Conservation (phyloP, 2,888 invertebrate genomes). For the Ophraella communa region DNA sequence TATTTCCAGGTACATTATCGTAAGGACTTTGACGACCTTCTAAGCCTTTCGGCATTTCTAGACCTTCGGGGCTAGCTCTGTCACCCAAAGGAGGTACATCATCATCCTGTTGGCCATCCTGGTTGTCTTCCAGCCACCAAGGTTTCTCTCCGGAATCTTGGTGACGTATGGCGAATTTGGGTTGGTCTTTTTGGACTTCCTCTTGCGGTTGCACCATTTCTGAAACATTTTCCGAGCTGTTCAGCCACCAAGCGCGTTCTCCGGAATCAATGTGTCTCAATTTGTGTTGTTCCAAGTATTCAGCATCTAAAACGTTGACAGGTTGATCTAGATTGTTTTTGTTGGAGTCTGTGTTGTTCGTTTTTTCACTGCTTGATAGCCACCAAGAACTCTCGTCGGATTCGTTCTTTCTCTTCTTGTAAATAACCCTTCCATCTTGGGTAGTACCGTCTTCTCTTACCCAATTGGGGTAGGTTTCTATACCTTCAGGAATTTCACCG, state of each 20-base stretch:
- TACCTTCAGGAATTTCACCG: slow-evolving; percentile 71
- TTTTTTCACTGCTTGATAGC: slow-evolving; percentile 45
- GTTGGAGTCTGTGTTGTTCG: slow-evolving; percentile 30
- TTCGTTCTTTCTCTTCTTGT: slow-evolving; percentile 43
- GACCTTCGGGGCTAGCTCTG: slow-evolving; percentile 80
- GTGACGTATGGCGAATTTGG: slow-evolving; percentile 55
- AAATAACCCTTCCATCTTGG: slow-evolving; percentile 36
- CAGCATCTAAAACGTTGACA: slow-evolving; percentile 61
- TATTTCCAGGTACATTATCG: slow-evolving; percentile 67
- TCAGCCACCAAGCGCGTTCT: slow-evolving; percentile 74
- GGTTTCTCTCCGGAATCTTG: slow-evolving; percentile 63
- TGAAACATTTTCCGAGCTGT: slow-evolving; percentile 60
- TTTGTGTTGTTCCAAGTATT: slow-evolving; percentile 63
- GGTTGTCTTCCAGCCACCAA: slow-evolving; percentile 64
- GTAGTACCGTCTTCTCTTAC: slow-evolving; percentile 45
- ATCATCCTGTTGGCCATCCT: slow-evolving; percentile 59
- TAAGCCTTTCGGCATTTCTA: slow-evolving; percentile 62
- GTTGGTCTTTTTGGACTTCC: slow-evolving; percentile 32
- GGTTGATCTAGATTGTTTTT: slow-evolving; percentile 33
- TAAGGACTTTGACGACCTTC: slow-evolving; percentile 71
- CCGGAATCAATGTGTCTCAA: slow-evolving; percentile 73
- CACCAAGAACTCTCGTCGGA: slow-evolving; percentile 48
- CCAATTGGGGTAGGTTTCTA: slow-evolving; percentile 58
- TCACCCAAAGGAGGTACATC: slow-evolving; percentile 69
- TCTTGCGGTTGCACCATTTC: slow-evolving; percentile 45